phyloP scores from a whole-genome alignment of 1,140 invertebrate genomes.

The Heliconius hermathena region DNA sequence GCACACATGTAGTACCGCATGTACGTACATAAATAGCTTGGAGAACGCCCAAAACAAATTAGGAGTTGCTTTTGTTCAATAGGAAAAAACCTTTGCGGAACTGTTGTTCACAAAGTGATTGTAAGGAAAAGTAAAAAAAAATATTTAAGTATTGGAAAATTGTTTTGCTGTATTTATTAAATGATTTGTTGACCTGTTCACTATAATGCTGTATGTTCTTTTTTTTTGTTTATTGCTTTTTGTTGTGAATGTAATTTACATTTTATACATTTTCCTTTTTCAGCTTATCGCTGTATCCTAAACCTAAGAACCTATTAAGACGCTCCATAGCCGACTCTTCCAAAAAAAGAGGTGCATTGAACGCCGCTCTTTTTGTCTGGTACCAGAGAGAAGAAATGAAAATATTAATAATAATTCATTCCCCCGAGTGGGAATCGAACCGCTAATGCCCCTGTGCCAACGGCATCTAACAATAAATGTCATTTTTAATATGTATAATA shows the following conservation, averaged over 20 bases:
- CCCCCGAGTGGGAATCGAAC: no score
- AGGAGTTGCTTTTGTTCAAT: slow-evolving; percentile 42
- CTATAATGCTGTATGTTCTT: not conserved
- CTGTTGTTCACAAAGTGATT: slow-evolving; percentile 36
- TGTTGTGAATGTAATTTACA: not conserved
- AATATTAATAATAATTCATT: no score
- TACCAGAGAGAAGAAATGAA: no score
- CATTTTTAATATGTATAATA: no score
- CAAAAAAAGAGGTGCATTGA: no score
- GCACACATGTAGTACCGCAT: not conserved
- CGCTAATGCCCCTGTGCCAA: no score
- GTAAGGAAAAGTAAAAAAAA: slow-evolving; percentile 21
- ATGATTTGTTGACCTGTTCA: not conserved
- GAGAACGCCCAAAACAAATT: slow-evolving; percentile 42
- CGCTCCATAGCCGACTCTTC: no score
- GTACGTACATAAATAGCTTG: slow-evolving; percentile 40
- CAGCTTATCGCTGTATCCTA: no score
- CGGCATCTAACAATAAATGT: no score
- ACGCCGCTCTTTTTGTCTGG: no score
- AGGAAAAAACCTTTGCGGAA: slow-evolving; percentile 31
- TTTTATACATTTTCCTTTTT: not conserved
- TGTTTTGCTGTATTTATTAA: not conserved
- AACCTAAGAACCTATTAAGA: no score
- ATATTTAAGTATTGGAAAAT: not conserved
- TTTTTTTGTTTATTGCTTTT: no score